These are phyloP conservation scores for Aphrocallistes beatrix DNA, from an alignment of 37 sponge, comb jelly and placozoan species.

Conservation along the genomic window DNA sequence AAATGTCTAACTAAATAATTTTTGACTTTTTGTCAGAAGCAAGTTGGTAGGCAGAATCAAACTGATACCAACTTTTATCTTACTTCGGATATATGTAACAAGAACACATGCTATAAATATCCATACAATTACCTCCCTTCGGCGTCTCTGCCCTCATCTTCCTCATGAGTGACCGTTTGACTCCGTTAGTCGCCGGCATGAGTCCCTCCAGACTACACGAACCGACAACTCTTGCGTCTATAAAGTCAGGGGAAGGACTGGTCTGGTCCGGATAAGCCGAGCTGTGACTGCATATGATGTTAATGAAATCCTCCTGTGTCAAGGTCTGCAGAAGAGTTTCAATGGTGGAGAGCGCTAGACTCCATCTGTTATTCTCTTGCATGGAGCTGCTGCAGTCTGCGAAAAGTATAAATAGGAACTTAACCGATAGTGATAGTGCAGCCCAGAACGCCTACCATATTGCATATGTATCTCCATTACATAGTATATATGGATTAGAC, in stretches of 20 bases:
- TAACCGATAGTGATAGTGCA: too few species aligned
- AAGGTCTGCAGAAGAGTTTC: background rate
- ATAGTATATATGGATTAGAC: too few species aligned
- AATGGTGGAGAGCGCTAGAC: background rate
- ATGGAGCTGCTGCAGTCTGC: slow-evolving; percentile 15
- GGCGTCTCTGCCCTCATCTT: background rate
- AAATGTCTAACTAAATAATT: too few species aligned
- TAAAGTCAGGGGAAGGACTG: background rate
- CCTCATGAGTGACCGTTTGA: background rate
- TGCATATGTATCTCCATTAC: too few species aligned
- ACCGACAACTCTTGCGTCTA: background rate
- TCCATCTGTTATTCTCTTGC: slow-evolving; percentile 20
- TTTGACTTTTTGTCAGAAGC: too few species aligned
- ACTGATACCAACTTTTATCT: too few species aligned
- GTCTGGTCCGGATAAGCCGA: background rate
- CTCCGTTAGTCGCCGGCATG: background rate
- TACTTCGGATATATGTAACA: too few species aligned
- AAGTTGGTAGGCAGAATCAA: too few species aligned
- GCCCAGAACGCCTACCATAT: too few species aligned
- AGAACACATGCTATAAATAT: too few species aligned
- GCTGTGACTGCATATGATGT: background rate
- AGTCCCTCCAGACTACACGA: background rate
- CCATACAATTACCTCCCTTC: background rate
- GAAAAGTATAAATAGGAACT: slow-evolving; percentile 9
- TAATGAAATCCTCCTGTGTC: slow-evolving; percentile 19